phyloP scores from a whole-genome alignment of 2,797 vertebrate species.

The Myotis myotis region DNA sequence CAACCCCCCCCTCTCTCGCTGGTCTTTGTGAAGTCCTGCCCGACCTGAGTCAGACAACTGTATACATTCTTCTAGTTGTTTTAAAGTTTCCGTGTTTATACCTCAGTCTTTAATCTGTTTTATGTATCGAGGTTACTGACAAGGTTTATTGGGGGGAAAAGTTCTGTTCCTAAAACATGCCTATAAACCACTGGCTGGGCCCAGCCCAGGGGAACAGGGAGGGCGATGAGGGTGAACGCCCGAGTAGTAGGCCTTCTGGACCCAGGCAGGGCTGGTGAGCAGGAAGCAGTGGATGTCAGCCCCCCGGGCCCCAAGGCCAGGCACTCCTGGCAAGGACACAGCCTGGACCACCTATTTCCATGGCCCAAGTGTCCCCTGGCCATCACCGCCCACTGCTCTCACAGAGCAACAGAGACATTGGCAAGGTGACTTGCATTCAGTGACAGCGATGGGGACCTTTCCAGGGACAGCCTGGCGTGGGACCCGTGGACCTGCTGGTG shows the following conservation, averaged over 20 bases:
- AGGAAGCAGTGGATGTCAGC: neutral
- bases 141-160: neutral
- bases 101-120: constrained; percentile 54
- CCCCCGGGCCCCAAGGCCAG: neutral
- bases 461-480: neutral
- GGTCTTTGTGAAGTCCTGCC: neutral
- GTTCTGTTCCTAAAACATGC: constrained; percentile 32
- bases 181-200: neutral
- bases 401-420: neutral
- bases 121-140: neutral
- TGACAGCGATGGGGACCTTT: neutral
- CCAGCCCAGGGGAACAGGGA: neutral
- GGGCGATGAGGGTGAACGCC: neutral
- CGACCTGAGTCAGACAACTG: neutral
- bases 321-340: neutral
- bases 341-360: neutral
- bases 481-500: fast-evolving
- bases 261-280: neutral
- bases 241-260: fast-evolving
- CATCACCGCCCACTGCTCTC: neutral
- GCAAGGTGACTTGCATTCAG: neutral
- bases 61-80: neutral
- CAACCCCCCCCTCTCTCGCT: fast-evolving
- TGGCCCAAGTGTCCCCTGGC: no score
- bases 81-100: constrained; percentile 6